phyloP scores from a whole-genome alignment of 1,140 invertebrate species.

The Zaprionus capensis region DNA sequence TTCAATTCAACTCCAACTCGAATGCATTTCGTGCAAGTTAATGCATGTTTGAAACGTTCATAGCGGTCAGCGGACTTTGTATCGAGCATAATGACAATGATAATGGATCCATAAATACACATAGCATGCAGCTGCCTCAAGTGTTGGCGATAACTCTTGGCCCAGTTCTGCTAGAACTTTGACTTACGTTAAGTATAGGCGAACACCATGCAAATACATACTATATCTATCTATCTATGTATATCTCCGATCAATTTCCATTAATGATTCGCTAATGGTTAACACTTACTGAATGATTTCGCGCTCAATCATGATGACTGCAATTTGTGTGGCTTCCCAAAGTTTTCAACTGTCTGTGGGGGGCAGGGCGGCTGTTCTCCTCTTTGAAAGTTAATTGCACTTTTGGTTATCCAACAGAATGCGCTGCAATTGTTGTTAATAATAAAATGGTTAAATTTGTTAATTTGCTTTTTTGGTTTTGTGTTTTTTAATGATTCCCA shows the following conservation, averaged over 20 bases:
- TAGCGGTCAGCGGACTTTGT: conserved; percentile 62
- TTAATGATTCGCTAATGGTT: conserved; percentile 12
- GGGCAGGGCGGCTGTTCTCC: not conserved
- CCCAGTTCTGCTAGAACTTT: conserved; percentile 54
- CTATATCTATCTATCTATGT: not conserved
- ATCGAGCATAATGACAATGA: conserved; percentile 51
- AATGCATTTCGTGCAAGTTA: conserved; percentile 45
- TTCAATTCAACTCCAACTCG: conserved; percentile 64
- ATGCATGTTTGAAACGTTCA: conserved; percentile 56
- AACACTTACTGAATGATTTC: conserved; percentile 76
- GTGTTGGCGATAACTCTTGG: conserved; percentile 68
- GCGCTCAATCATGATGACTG: conserved; percentile 64
- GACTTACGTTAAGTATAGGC: conserved; percentile 8
- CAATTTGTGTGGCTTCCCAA: conserved; percentile 2
- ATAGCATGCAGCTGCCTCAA: conserved; percentile 21
- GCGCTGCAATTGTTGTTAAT: conserved; percentile 17
- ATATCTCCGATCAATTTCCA: not conserved
- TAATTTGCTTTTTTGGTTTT: not conserved
- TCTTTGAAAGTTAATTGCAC: not conserved
- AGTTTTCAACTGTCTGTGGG: not conserved
- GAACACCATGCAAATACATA: not conserved
- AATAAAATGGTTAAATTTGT: conserved; percentile 19
- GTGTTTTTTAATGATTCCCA: conserved; percentile 7
- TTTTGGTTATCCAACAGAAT: not conserved
- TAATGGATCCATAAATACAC: conserved; percentile 39